Conservation (phyloP, 2,888 invertebrate genomes). For the Philereme transversata region DNA sequence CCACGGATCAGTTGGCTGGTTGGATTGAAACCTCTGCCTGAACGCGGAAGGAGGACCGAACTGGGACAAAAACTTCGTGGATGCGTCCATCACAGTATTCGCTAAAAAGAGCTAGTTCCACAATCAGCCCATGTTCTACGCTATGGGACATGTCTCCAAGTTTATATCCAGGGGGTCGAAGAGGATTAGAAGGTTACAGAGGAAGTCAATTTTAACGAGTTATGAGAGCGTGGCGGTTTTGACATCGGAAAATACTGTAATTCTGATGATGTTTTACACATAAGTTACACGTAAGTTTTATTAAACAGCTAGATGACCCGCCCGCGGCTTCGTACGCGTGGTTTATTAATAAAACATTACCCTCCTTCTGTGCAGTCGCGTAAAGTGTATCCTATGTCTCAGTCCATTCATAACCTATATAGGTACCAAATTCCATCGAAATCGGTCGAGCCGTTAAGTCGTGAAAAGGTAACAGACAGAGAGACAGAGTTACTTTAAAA, state of each 20-base stretch:
- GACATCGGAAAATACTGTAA: conserved; percentile 59
- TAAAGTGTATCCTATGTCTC: too few relatives aligned
- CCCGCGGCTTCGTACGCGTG: too few relatives aligned
- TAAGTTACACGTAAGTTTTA: conserved; percentile 48
- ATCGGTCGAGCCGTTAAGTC: too few relatives aligned
- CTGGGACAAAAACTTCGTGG: conserved; percentile 90
- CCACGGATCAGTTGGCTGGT: conserved; percentile 91
- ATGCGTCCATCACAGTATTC: conserved; percentile 87
- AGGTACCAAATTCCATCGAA: too few relatives aligned
- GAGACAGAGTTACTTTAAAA: too few relatives aligned
- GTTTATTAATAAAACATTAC: too few relatives aligned
- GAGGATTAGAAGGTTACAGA: conserved; percentile 47
- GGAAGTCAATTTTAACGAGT: conserved; percentile 33
- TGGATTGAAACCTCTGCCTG: conserved; percentile 95
- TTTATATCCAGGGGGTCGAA: conserved; percentile 86
- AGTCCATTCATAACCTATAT: too few relatives aligned
- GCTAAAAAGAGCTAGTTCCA: conserved; percentile 87
- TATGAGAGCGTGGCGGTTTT: conserved; percentile 55
- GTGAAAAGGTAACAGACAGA: too few relatives aligned
- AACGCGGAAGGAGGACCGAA: conserved; percentile 91
- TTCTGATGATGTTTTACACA: conserved; percentile 66
- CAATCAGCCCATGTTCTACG: conserved; percentile 96
- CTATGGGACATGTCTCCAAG: conserved; percentile 91
- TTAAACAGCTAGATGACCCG: too few relatives aligned
- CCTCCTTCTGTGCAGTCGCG: too few relatives aligned